Evolutionary conservation across 2,113 vertebrate genomes (phyloP), one percentile per base, ranked within the genome.

Genomic region (Salvelinus sp.): DNA sequence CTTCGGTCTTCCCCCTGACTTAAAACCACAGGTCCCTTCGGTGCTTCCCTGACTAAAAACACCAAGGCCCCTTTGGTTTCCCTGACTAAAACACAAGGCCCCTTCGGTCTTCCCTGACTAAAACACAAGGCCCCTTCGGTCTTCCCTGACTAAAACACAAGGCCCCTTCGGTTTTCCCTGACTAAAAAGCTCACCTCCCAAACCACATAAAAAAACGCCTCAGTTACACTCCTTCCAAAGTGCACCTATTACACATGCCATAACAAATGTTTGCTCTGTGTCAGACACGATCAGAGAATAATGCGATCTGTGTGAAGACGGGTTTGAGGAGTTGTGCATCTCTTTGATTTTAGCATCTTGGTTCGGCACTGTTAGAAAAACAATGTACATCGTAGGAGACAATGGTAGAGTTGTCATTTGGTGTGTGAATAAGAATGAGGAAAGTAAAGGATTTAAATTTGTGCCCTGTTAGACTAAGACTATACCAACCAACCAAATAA

Each of bases 171-270:
- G 66, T 80, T 73, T 23, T n/a, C 67, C 48, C 75, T 57, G 48
- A 69, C 70, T 63, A 72, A 76, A 58, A 73, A 47, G 12, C n/a
- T 10, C 58, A 67, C 69, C 70, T 69, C 70, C 28, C 47, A 70
- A 77, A 79, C 69, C 69, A 6, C 66, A 83, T 30, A 83, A 73
- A 83, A 78, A 76, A 73, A 83, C 72, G 62, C 63, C 73, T 82
- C 75, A 79, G 64, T 60, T 18, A 62, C 54, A 63, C 6, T 25
- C 22, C 28, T 75, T 30, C 30, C 13, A 38, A 54, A 25, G 20
- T 18, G 23, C 57, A 30, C 27, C 48, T 68, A 47, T 50, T 25
- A 33, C 30, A 64, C n/a, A n/a, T 28, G 22, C 72, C 44, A 47
- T 74, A 65, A 65, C 58, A 64, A 64, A 74, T 74, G 72, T 74